Evolutionary conservation across 2,888 invertebrate species (phyloP).

Genomic region (Hypsopygia costalis): DNA sequence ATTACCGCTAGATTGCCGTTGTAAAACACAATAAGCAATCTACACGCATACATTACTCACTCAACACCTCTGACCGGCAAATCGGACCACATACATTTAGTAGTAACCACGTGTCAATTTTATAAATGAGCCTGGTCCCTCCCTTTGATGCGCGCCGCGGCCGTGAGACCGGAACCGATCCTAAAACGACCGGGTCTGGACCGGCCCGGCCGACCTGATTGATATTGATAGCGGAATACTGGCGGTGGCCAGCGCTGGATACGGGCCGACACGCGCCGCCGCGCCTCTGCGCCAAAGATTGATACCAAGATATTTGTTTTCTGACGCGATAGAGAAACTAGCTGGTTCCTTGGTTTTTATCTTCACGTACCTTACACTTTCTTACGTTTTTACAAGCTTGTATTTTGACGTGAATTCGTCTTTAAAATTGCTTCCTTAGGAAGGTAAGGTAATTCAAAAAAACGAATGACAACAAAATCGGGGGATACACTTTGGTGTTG

Average conservation of each 20-base stretch:
- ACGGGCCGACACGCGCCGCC: slow-evolving; percentile 1
- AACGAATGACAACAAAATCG: too few relatives aligned
- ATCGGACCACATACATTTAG: slow-evolving; percentile 43
- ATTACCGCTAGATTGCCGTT: not conserved
- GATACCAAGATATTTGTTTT: slow-evolving; percentile 24
- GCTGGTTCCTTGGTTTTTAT: too few relatives aligned
- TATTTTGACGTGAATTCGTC: too few relatives aligned
- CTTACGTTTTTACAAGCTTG: too few relatives aligned
- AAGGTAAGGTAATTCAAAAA: too few relatives aligned
- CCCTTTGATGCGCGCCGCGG: slow-evolving; percentile 48
- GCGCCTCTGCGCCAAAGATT: slow-evolving; percentile 24
- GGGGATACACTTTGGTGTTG: too few relatives aligned
- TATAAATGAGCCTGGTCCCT: slow-evolving; percentile 51
- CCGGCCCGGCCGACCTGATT: slow-evolving; percentile 45
- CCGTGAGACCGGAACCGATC: slow-evolving; percentile 41
- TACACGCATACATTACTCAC: slow-evolving; percentile 4
- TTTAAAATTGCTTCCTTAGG: too few relatives aligned
- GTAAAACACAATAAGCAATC: not conserved
- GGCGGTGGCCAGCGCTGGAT: slow-evolving; percentile 14
- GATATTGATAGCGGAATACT: slow-evolving; percentile 58
- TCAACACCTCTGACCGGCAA: slow-evolving; percentile 13
- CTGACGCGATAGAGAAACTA: slow-evolving; percentile 15
- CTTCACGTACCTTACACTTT: too few relatives aligned
- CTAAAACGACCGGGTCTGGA: slow-evolving; percentile 17
- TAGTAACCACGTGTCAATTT: slow-evolving; percentile 60